Percentiles rank a stretch among this genome's conserved stretches.
Evolutionary conservation across 2,797 vertebrate genomes (phyloP).

Genomic region (Anguilla obscura): DNA sequence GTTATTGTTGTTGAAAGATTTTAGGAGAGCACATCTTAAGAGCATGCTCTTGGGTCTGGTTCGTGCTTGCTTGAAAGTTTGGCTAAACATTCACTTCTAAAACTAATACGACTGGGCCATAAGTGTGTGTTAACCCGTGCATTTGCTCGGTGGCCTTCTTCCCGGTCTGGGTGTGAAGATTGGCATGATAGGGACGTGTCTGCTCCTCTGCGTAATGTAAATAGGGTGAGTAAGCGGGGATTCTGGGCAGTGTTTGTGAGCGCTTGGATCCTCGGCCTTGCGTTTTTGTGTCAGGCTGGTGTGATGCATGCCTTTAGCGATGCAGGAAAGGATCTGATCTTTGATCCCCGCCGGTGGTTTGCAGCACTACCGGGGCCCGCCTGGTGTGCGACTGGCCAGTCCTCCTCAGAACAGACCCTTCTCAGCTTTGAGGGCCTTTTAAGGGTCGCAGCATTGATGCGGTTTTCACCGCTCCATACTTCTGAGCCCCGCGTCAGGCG

Average conservation of each 20-base stretch:
- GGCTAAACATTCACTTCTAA: constrained; percentile 4
- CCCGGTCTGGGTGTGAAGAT: not conserved
- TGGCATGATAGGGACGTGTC: not conserved
- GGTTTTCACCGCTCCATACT: not conserved
- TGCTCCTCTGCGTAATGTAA: not conserved
- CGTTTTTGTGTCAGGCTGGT: constrained; percentile 12
- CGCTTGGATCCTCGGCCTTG: constrained; percentile 3
- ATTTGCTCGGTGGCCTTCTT: not conserved
- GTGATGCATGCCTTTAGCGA: not conserved
- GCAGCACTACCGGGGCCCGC: constrained; percentile 12
- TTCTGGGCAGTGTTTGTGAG: not conserved
- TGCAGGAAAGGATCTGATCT: not conserved
- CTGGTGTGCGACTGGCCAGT: not conserved
- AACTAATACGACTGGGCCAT: not conserved
- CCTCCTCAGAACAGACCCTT: constrained; percentile 5
- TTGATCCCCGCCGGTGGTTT: not conserved
- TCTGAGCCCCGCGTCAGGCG: not conserved
- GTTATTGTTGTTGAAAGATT: not conserved
- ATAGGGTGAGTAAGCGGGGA: not conserved
- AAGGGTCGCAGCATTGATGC: not conserved
- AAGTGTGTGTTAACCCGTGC: not conserved
- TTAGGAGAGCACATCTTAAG: not conserved
- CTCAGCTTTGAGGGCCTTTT: constrained; percentile 3
- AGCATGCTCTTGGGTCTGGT: not conserved
- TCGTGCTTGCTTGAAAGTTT: constrained; percentile 21